Evolutionary conservation across 1,140 invertebrate genomes (phyloP), one percentile per base, ranked within the genome.

Genomic region (Meloidogyne hapla): DNA sequence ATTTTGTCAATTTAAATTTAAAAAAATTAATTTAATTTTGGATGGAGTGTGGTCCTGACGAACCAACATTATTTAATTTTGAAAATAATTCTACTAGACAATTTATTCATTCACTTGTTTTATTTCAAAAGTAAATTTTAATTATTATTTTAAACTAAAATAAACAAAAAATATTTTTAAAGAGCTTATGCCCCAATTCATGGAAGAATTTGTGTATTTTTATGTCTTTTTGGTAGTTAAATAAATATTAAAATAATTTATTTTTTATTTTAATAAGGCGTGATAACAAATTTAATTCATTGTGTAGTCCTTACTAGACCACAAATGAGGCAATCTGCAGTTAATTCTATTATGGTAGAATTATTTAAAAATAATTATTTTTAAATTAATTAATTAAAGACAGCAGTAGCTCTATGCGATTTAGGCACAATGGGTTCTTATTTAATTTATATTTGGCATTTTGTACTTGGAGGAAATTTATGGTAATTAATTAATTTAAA

Each of bases 401-500:
- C 83, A 8, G 83, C 81, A 18, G 83, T 85, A 15, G 84, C 84
- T n/a, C 62, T 85, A 2, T 86, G 84, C 75, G 84, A 85, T 75
- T 76, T 86, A 40, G 84, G 84, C 33, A 85, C 84, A 65, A 85
- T 85, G 84, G 77, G 61, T 10, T 77, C 76, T 4, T 86, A 85
- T 75, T 75, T 85, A n/a, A 67, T 85, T 26, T 85, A 85, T 65
- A 85, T 86, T 74, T 63, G 78, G 42, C 85, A 85, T 75, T 85
- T 85, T 77, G 83, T 86, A 1, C 28, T 77, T 25, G 61, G 62
- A 66, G 40, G 40, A 9, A 26, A 38, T 48, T 23, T 13, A 10
- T 23, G 21, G 10, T 23, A 26, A 75, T 23, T 75, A 40, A 38
- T 23, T 73, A 23, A 23, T 28, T 10, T 18, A 21, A 74, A 23